Evolutionary conservation across 2,113 vertebrate genomes (phyloP), one percentile per base, ranked within the genome.

Genomic region (Neotoma lepida): DNA sequence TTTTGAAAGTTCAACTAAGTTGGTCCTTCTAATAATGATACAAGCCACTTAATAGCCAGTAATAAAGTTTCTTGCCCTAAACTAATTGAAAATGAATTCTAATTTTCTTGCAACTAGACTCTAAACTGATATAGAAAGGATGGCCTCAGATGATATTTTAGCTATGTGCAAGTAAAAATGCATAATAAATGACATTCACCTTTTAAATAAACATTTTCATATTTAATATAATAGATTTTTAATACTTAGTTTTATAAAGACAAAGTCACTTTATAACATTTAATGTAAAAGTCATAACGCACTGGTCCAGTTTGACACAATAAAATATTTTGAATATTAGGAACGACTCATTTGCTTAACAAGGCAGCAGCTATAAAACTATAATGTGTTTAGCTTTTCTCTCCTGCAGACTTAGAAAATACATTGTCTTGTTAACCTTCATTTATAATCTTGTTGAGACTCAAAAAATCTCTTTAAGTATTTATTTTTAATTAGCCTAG

Each of bases 231-330:
- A 93, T 49, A 95, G 64, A 92, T 87, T 93, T 93, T 86, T 71
- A 91, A 80, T 49, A 86, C 92, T 96, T 96, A 95, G 91, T 96
- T 96, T 94, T 93, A 96, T 88, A 97, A 97, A 97, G 95, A 96
- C 86, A 96, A 95, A 94, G 56, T 82, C 41, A 94, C 39, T 28
- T 93, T 93, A 91, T 86, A 88, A 95, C 77, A 92, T 94, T 92
- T 93, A 92, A 95, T 73, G 39, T 46, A 96, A 84, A 96, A 95
- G 56, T 30, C 88, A 90, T 89, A 96, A 95, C 41, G 22, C 33
- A 95, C 20, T 92, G 78, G 86, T 92, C 94, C 73, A 95, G 63
- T 89, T 88, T 91, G 70, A 95, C 63, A 96, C 86, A 96, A 95
- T 24, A 24, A 93, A 96, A 91, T 80, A 95, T 89, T 95, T 94